Evolutionary conservation across 1,140 invertebrate genomes (phyloP), one percentile per base, ranked within the genome.

Genomic region (Lepidostoma basale): DNA sequence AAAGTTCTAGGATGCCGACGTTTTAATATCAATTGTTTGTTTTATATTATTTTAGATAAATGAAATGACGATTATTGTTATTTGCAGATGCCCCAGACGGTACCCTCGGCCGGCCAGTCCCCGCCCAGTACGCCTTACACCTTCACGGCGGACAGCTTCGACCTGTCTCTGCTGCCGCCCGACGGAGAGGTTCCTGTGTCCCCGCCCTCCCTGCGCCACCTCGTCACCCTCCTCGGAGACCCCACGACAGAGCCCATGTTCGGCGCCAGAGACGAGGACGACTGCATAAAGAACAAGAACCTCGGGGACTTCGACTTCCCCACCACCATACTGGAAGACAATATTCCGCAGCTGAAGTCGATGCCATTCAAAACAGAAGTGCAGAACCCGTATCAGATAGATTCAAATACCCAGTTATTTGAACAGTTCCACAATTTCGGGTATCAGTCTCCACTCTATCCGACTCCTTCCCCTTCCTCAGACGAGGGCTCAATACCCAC

Each of bases 11-110:
- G n/a, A n/a, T n/a, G n/a, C n/a, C n/a, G n/a, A n/a, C n/a, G n/a
- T n/a, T n/a, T n/a, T n/a, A n/a, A n/a, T n/a, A n/a, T n/a, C n/a
- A n/a, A n/a, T n/a, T n/a, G n/a, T n/a, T n/a, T n/a, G n/a, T n/a
- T n/a, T n/a, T n/a, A n/a, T n/a, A n/a, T n/a, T n/a, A n/a, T n/a
- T n/a, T 36, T 36, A 36, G 1, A n/a, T 12, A 36, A 9, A 36
- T n/a, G 14, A 36, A 36, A 5, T 36, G 2, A 6, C 10, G 28
- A 20, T 59, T 40, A 0, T 6, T 20, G 14, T 42, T 47, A 9
- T 56, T 84, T 83, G 28, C 88, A 93, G 91, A 93, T 93, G 91
- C 89, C 90, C 81, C 91, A 93, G 81, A 90, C 87, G 63, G 90
- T 92, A 75, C 90, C 90, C 23, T 85, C 89, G 68, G 86, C 89